A percentile compares a stretch with the other conserved stretches of the same genome.
phyloP scores from a whole-genome alignment of 2,797 vertebrate species.

The Apodemus agrarius region DNA sequence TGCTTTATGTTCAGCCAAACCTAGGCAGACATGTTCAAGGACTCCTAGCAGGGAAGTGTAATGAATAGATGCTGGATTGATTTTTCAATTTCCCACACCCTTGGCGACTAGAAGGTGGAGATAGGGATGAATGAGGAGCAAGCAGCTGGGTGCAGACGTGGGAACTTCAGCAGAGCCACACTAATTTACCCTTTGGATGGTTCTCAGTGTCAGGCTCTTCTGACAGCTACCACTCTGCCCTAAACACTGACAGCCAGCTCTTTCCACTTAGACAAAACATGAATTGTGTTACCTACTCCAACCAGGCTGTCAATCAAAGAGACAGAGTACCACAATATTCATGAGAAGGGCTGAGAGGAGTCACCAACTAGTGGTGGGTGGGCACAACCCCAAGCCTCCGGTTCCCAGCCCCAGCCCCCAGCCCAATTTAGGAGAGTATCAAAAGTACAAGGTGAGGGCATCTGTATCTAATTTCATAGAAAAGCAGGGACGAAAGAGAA shows the following conservation, averaged over 20 bases:
- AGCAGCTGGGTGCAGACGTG: rapidly evolving
- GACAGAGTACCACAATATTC: too few species aligned
- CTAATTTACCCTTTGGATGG: neutral
- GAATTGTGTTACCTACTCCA: too few species aligned
- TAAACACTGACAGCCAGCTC: rapidly evolving
- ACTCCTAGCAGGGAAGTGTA: neutral
- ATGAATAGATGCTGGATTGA: neutral
- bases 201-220: neutral
- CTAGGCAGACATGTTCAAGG: neutral
- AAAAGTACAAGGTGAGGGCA: neutral
- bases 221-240: too few species aligned
- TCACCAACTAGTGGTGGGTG: rapidly evolving
- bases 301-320: rapidly evolving
- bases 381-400: neutral
- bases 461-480: neutral
- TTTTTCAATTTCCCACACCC: neutral
- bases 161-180: neutral
- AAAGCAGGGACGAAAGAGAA: neutral
- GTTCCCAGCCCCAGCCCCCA: neutral
- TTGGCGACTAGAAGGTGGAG: neutral
- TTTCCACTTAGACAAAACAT: neutral
- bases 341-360: neutral
- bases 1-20: neutral
- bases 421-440: neutral
- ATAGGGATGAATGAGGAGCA: neutral